phyloP scores from a whole-genome alignment of 2,113 vertebrate species.

The Scolopax mira region DNA sequence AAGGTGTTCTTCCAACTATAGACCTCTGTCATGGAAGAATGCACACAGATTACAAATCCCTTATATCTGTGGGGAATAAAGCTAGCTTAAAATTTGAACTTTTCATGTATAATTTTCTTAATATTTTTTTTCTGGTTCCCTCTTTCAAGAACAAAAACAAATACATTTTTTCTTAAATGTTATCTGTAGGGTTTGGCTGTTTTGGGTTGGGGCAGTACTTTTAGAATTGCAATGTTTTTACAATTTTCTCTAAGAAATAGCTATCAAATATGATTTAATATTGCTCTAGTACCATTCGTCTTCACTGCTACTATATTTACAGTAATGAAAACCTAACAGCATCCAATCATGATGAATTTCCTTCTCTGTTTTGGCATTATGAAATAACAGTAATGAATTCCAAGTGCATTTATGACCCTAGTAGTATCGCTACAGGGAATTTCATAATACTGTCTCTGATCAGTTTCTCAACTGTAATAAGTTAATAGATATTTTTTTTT shows the following conservation, averaged over 20 bases:
- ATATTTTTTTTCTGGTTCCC: not conserved
- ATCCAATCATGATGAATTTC: constrained; percentile 11
- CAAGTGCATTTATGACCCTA: constrained; percentile 14
- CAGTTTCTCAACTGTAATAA: constrained; percentile 3
- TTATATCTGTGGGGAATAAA: not conserved
- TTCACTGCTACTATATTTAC: constrained; percentile 19
- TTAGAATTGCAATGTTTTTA: not conserved
- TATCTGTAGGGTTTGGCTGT: not conserved
- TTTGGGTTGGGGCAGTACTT: not conserved
- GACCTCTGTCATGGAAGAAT: not conserved
- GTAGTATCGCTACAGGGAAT: not conserved
- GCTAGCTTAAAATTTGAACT: not conserved
- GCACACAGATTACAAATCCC: not conserved
- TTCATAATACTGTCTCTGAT: constrained; percentile 38
- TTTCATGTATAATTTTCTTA: not conserved
- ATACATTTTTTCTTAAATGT: not conserved
- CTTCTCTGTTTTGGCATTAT: not conserved
- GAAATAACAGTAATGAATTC: constrained; percentile 36
- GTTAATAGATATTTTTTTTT: constrained; percentile 20
- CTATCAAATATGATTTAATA: not conserved
- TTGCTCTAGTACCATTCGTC: not conserved
- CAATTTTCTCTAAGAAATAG: not conserved
- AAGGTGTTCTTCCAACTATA: not conserved
- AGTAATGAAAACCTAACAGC: not conserved
- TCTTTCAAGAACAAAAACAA: not conserved